phyloP scores from a whole-genome alignment of 2,797 vertebrate genomes.

The Sus cebifrons region DNA sequence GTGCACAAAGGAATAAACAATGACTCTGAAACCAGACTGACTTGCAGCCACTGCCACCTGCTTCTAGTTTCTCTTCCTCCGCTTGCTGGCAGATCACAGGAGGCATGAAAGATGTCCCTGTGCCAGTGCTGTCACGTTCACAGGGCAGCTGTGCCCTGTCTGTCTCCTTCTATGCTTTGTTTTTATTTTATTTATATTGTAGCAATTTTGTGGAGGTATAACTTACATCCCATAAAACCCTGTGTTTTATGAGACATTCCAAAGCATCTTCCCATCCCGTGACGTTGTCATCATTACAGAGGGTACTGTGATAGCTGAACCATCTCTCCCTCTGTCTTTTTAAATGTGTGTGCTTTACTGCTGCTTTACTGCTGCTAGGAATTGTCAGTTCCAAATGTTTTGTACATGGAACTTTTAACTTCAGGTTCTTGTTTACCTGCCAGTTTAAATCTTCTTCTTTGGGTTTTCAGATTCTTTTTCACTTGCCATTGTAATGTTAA shows the following conservation, averaged over 20 bases:
- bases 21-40: not conserved
- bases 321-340: not conserved
- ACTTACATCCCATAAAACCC: not conserved
- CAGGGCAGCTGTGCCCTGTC: not conserved
- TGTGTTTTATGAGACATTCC: slow-evolving; percentile 7
- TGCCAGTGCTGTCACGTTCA: not conserved
- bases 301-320: not conserved
- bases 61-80: not conserved
- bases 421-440: not conserved
- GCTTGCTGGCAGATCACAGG: not conserved
- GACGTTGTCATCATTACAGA: not conserved
- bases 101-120: not conserved
- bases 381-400: not conserved
- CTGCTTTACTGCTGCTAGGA: not conserved
- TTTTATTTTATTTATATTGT: slow-evolving; percentile 18
- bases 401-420: not conserved
- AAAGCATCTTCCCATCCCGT: not conserved
- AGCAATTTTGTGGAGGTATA: not conserved
- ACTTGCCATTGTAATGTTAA: not conserved
- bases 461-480: not conserved
- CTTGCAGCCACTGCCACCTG: not conserved
- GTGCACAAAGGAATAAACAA: not conserved
- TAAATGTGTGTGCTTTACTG: not conserved
- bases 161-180: not conserved
- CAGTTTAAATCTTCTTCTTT: slow-evolving; percentile 34